Conservation (phyloP, 1,140 invertebrate species). For the Ostrea edulis region DNA sequence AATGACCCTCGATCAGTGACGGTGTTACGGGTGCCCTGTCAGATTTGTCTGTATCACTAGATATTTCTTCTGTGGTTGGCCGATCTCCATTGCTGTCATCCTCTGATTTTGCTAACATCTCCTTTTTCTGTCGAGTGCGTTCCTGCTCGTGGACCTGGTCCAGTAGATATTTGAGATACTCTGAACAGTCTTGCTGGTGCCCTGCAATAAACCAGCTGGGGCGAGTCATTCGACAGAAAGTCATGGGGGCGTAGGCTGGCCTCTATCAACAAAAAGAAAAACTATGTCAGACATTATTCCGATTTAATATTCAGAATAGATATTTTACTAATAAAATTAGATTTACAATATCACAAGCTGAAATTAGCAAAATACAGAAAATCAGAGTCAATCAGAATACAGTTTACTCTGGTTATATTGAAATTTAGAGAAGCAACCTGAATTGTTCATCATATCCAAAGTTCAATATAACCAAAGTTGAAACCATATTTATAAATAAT, state of each 20-base stretch:
- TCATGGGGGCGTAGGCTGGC: constrained; percentile 83
- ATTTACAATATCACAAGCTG: too few relatives aligned
- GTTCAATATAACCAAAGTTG: too few relatives aligned
- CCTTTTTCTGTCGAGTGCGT: constrained; percentile 55
- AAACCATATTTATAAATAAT: too few relatives aligned
- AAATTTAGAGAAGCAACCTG: too few relatives aligned
- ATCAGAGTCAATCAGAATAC: too few relatives aligned
- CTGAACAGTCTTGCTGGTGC: constrained; percentile 92
- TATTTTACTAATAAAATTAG: neutral
- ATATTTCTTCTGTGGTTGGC: neutral
- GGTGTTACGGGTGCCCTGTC: constrained; percentile 25
- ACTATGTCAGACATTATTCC: neutral
- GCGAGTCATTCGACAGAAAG: constrained; percentile 84
- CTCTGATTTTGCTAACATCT: neutral
- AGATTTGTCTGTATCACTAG: constrained; percentile 46
- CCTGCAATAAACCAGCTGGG: constrained; percentile 88
- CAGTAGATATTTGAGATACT: constrained; percentile 89
- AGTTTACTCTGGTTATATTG: too few relatives aligned
- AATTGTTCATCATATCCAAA: too few relatives aligned
- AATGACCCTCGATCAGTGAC: constrained; percentile 84
- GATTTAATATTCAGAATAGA: neutral
- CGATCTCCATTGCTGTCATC: neutral
- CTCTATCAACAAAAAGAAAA: constrained; percentile 66
- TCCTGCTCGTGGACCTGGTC: constrained; percentile 88
- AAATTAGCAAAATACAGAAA: too few relatives aligned